phyloP scores from a whole-genome alignment of 2,888 invertebrate species.

The Pandemis corylana region DNA sequence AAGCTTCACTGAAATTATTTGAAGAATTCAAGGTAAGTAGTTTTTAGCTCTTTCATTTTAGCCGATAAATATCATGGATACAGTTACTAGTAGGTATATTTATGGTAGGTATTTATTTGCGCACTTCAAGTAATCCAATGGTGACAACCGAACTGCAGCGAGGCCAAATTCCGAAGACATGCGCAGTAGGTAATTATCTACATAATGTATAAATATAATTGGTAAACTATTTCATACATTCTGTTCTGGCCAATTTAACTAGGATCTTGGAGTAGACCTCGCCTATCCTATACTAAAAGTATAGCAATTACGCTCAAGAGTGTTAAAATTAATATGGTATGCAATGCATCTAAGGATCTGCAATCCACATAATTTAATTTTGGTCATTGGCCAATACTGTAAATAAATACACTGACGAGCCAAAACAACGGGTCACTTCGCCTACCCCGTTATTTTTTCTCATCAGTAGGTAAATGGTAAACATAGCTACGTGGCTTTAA shows the following conservation, averaged over 20 bases:
- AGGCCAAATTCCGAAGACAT: background rate
- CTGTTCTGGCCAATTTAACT: no score
- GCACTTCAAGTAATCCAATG: background rate
- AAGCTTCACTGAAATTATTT: background rate
- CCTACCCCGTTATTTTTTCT: no score
- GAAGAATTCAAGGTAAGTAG: background rate
- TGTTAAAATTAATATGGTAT: background rate
- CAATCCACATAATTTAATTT: background rate
- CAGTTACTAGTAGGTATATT: background rate
- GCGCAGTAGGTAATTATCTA: no score
- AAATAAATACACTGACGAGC: background rate
- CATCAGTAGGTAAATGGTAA: no score
- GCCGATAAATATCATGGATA: background rate
- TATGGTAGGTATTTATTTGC: background rate
- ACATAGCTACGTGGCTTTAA: no score
- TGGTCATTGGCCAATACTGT: background rate
- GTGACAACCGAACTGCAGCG: background rate
- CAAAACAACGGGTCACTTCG: no score
- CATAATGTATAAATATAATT: background rate
- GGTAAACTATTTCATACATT: no score
- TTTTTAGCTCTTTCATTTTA: background rate
- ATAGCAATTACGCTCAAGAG: background rate
- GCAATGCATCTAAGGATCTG: background rate
- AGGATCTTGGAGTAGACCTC: background rate
- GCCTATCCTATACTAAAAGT: background rate